A percentile compares a stretch with the other conserved stretches of the same genome.
phyloP scores from a whole-genome alignment of 2,797 vertebrate species.

The Alosa sapidissima region DNA sequence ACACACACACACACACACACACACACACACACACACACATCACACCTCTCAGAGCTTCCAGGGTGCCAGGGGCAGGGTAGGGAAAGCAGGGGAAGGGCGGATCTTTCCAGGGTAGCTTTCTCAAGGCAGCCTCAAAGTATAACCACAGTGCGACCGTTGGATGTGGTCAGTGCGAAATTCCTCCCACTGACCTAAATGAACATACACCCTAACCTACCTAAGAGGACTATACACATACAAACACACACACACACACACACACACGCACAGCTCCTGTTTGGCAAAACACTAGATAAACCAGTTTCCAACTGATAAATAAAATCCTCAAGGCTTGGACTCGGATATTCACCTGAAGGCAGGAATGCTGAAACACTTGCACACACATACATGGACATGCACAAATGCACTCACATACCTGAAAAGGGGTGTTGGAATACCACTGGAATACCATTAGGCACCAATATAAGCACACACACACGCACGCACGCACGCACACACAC shows the following conservation, averaged over 20 bases:
- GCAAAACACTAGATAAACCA: background rate
- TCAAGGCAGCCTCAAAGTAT: background rate
- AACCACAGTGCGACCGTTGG: constrained; percentile 1
- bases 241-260: constrained; percentile 1
- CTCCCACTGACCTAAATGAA: background rate
- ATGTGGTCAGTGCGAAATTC: constrained; percentile 13
- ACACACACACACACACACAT: constrained; percentile 3
- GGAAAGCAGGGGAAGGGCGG: background rate
- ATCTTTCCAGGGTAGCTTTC: constrained; percentile 8
- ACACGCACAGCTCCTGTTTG: background rate
- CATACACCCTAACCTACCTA: background rate
- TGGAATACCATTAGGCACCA: background rate
- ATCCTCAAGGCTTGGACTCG: background rate
- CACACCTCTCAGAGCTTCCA: constrained; percentile 13
- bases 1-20: constrained; percentile 2
- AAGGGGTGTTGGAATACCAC: background rate
- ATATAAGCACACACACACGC: background rate
- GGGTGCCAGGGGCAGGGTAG: background rate
- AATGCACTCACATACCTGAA: background rate
- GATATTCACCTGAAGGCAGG: background rate
- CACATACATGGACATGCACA: background rate
- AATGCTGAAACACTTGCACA: background rate
- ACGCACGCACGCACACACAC: background rate
- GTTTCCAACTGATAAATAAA: background rate
- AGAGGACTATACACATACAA: background rate